Base-by-base conservation (phyloP, 2,797 vertebrate species). In the Pipistrellus kuhlii region DNA sequence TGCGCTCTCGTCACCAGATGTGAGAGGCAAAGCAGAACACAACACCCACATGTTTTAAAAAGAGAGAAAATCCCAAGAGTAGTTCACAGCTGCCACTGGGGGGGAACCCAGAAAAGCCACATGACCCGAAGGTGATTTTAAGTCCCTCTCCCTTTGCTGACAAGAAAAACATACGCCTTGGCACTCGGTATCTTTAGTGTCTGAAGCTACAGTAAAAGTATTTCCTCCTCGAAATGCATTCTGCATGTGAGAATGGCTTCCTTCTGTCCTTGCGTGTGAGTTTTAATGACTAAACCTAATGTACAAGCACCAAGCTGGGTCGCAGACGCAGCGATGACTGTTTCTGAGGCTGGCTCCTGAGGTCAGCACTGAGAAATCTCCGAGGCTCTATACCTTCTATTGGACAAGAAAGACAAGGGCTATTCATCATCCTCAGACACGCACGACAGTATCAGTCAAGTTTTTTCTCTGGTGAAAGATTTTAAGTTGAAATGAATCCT, bases 1-100 rank as follows among this genome's bases (percentile, higher is more conserved):
- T 18, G 69, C 53, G 95, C 95, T 94, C 93, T 78, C 93, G 92
- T 83, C 88, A 88, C 93, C 97, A 96, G 92, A 95, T 96, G 92
- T 75, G 81, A 75, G 93, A 77, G 88, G 82, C 23, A 91, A 94
- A 95, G 90, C 85, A 89, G 91, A 90, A 96, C 96, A 87, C 35
- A 72, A 69, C 77, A 85, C 23, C 80, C 88, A 77, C 81, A 86
- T 92, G 83, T 90, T 95, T 90, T 92, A 82, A 87, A 76, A 83
- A 57, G 64, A 91, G 38, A 86, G 78, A 38, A 89, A 95, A 89
- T 91, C 95, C 85, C 92, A 77, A 72, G 57, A 25, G 73, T 18
- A 46, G 85, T 64, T 91, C 91, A 27, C 12, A 41, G 85, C 85
- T 94, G 85, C 91, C 87, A 72, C 93, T 92, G 88, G 81, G 76